Evolutionary conservation across 2,113 vertebrate genomes (phyloP).

Genomic region (Tachysurus vachellii): DNA sequence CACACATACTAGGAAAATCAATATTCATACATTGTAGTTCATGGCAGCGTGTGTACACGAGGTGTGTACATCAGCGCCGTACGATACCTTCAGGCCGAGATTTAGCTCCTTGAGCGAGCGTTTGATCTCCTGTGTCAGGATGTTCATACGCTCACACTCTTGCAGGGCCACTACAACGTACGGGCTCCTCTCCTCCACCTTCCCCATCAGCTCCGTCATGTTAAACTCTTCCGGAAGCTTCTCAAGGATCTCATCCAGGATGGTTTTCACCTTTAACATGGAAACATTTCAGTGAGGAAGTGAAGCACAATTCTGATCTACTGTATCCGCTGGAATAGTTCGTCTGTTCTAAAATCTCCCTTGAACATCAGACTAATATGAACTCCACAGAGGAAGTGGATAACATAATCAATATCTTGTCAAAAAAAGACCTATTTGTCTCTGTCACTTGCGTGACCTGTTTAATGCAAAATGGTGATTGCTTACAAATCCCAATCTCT

Average conservation of each 20-base stretch:
- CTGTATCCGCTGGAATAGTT: not conserved
- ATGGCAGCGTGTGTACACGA: not conserved
- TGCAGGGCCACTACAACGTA: constrained; percentile 88
- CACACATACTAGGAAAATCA: constrained; percentile 23
- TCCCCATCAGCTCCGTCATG: constrained; percentile 81
- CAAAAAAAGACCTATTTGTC: constrained; percentile 27
- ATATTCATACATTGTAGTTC: constrained; percentile 13
- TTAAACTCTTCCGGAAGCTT: constrained; percentile 88
- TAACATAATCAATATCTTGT: constrained; percentile 10
- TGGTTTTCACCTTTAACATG: constrained; percentile 77
- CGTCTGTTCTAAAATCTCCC: not conserved
- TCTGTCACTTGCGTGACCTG: constrained; percentile 28
- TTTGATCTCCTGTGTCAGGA: constrained; percentile 82
- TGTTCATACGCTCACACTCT: constrained; percentile 93
- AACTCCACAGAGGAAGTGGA: not conserved
- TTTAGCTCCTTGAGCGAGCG: constrained; percentile 80
- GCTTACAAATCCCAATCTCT: constrained; percentile 53
- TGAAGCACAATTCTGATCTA: not conserved
- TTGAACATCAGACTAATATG: not conserved
- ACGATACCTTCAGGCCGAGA: constrained; percentile 85
- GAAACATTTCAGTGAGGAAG: not conserved
- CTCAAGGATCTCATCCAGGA: constrained; percentile 87
- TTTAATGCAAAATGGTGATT: constrained; percentile 50
- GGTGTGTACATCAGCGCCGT: not conserved
- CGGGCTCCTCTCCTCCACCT: constrained; percentile 84